A percentile compares a stretch with the other conserved stretches of the same genome.
These are phyloP conservation scores for Steinernema carpocapsae DNA, from an alignment of 2,888 invertebrate genomes.

Conservation along the genomic window DNA sequence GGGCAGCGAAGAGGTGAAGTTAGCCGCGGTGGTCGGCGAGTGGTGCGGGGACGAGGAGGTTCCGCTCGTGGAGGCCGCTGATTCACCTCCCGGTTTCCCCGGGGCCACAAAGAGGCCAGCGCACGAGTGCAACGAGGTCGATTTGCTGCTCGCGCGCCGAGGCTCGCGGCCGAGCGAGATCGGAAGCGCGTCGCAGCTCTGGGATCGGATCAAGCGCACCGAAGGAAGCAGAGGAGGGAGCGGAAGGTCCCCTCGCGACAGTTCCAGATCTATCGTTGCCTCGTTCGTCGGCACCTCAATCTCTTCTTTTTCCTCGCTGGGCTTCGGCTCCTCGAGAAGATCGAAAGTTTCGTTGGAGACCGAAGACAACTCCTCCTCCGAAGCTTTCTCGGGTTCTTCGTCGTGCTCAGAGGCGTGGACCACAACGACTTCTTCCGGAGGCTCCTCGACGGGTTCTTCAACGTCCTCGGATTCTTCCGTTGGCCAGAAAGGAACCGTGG, in stretches of 20 bases:
- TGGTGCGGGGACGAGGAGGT: constrained; percentile 29
- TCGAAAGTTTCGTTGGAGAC: background rate
- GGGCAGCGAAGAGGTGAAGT: constrained; percentile 41
- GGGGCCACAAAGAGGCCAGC: constrained; percentile 15
- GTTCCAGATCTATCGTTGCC: background rate
- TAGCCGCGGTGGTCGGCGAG: constrained; percentile 25
- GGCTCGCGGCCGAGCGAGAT: background rate
- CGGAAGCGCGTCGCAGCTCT: constrained; percentile 15
- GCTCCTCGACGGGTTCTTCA: background rate
- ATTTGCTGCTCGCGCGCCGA: constrained; percentile 1
- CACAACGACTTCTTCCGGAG: background rate
- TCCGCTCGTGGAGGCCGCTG: constrained; percentile 5
- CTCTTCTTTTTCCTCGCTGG: background rate
- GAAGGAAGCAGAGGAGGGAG: background rate
- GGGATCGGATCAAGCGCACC: constrained; percentile 3
- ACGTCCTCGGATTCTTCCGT: no score
- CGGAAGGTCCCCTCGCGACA: background rate
- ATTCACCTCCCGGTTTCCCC: background rate
- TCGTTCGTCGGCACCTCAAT: background rate
- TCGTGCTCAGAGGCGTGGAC: background rate
- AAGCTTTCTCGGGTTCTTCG: background rate
- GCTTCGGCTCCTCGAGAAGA: background rate
- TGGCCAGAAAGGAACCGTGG: no score
- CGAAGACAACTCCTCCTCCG: background rate
- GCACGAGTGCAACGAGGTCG: constrained; percentile 27